These are phyloP conservation scores for Neodiprion virginianus DNA, from an alignment of 1,140 invertebrate species.

Conservation along the genomic window DNA sequence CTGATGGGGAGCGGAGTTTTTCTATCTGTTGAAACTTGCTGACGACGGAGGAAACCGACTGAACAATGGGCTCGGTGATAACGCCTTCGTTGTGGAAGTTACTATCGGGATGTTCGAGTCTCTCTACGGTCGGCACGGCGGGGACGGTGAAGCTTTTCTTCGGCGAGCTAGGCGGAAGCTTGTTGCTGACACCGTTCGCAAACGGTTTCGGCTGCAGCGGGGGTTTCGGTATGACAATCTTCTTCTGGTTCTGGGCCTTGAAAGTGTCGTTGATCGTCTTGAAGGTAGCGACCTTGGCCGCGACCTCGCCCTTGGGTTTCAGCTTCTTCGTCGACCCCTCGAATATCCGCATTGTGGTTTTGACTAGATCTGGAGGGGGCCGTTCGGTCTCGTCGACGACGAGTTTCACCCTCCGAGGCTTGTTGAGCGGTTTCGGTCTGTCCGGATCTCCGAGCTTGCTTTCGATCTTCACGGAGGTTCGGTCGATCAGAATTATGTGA, in stretches of 20 bases:
- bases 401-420: constrained; percentile 71
- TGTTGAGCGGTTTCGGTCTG: constrained; percentile 55
- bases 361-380: constrained; percentile 85
- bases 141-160: constrained; percentile 43
- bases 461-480: constrained; percentile 80
- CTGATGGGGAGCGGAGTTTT: constrained; percentile 45
- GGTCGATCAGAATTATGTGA: constrained; percentile 77
- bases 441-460: constrained; percentile 60
- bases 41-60: constrained; percentile 55
- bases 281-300: constrained; percentile 70
- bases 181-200: constrained; percentile 33
- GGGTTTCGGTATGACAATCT: constrained; percentile 53
- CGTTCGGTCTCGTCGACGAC: constrained; percentile 81
- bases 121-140: constrained; percentile 40
- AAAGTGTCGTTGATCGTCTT: constrained; percentile 72
- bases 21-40: constrained; percentile 58
- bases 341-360: constrained; percentile 83
- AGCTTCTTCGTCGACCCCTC: constrained; percentile 70
- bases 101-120: constrained; percentile 38
- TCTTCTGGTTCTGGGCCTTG: constrained; percentile 62
- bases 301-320: constrained; percentile 69
- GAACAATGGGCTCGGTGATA: constrained; percentile 50
- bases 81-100: constrained; percentile 48
- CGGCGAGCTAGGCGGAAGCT: constrained; percentile 36
- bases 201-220: constrained; percentile 51